Evolutionary conservation across 2,888 invertebrate genomes (phyloP), one percentile per base, ranked within the genome.

Genomic region (Oscheius onirici): DNA sequence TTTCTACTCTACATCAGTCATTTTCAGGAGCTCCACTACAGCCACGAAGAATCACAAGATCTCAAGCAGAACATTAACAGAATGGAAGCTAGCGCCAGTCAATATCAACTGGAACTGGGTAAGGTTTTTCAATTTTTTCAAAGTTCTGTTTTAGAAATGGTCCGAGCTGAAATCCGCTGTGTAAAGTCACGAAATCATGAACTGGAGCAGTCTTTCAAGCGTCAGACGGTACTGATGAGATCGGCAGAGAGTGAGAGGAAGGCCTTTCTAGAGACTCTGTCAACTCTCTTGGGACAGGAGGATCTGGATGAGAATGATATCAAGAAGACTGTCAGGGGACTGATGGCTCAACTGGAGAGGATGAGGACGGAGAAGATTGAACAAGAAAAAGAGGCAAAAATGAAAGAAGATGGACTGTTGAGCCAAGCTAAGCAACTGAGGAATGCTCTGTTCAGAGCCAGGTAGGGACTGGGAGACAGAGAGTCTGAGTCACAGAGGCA

Each of bases 361-460:
- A 71, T 75, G 15, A 68, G 71, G 55, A 71, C 75, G 28, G 72
- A 67, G 22, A 52, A 74, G 52, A 71, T 71, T 3, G 73, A 75
- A 26, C 69, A 72, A 11, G 78, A 75, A 61, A 61, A 72, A 41
- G 71, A 63, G 26, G 69, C 73, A 34, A 52, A 71, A 28, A 70
- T 44, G 52, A 72, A 60, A 10, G 78, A 78, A 69, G 73, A 58
- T 44, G 63, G 66, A 2, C 66, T 76, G 15, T 43, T 78, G 60
- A 74, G 73, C 13, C 76, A 76, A n/a, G 78, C 78, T 10, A 78
- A 78, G 52, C 78, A 78, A 52, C 74, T 76, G 40, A 71, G 78
- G 52, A 76, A 69, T 66, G 78, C 78, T 6, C 57, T 78, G 10
- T 78, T 75, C 43, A 66, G 78, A 44, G 78, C 78, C 8, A 77